phyloP scores from a whole-genome alignment of 2,888 invertebrate species.

The Drosophila atroscutellata region DNA sequence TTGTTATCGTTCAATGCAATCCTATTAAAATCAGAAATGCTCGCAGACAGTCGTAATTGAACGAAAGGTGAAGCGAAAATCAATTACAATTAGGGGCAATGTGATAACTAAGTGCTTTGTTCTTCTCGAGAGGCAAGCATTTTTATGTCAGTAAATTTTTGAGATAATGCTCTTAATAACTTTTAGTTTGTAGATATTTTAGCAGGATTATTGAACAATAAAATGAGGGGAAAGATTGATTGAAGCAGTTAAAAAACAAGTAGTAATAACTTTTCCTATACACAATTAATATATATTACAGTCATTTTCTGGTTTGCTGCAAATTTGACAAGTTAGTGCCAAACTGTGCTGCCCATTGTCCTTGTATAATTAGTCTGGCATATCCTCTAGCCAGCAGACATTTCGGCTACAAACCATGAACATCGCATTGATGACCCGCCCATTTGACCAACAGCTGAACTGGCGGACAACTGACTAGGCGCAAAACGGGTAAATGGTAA shows the following conservation, averaged over 20 bases:
- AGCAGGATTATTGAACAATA: not conserved
- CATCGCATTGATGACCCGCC: slow-evolving; percentile 20
- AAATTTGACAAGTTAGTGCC: not conserved
- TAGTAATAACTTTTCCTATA: not conserved
- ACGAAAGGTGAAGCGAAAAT: slow-evolving; percentile 13
- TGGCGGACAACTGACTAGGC: slow-evolving; percentile 1
- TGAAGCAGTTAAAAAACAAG: not conserved
- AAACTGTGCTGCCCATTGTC: not conserved
- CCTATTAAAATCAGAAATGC: slow-evolving; percentile 12
- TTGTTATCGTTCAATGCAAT: slow-evolving; percentile 5
- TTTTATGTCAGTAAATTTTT: not conserved
- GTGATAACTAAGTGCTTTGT: not conserved
- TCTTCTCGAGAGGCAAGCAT: too few relatives aligned
- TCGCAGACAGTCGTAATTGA: not conserved
- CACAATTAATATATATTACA: not conserved
- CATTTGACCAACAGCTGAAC: slow-evolving; percentile 11
- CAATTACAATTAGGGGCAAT: not conserved
- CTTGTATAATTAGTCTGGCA: slow-evolving; percentile 1
- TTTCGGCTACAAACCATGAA: not conserved
- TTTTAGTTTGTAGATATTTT: not conserved
- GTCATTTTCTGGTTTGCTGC: not conserved
- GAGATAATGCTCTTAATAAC: not conserved
- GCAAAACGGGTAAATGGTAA: not conserved
- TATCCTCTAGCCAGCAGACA: not conserved
- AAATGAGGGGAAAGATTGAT: not conserved